These are phyloP conservation scores for Falcaria lacertinaria DNA, from an alignment of 2,888 invertebrate genomes.

Conservation along the genomic window DNA sequence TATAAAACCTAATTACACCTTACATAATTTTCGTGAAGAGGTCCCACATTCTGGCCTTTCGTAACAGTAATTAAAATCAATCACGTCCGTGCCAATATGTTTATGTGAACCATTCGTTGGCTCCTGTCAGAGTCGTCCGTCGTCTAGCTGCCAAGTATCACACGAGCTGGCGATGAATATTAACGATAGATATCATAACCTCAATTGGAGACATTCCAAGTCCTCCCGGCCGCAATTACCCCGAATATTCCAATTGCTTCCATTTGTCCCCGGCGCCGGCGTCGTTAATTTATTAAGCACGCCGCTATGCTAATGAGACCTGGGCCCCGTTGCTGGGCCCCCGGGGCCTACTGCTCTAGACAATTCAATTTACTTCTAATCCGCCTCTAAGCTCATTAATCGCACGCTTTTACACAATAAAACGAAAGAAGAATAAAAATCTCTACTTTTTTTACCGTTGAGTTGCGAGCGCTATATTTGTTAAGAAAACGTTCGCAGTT, in stretches of 20 bases:
- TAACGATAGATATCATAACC: constrained; percentile 31
- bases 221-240: constrained; percentile 42
- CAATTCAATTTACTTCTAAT: constrained; percentile 9
- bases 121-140: too few relatives aligned
- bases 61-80: too few relatives aligned
- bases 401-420: constrained; percentile 7
- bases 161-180: constrained; percentile 8
- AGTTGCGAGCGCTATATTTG: constrained; percentile 2
- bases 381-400: constrained; percentile 8
- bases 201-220: constrained; percentile 54
- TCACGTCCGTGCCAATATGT: too few relatives aligned
- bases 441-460: constrained; percentile 3
- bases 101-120: too few relatives aligned
- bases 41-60: too few relatives aligned
- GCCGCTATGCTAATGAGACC: constrained; percentile 24
- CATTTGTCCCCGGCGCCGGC: constrained; percentile 20
- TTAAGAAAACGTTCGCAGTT: not conserved
- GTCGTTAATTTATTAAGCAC: constrained; percentile 24
- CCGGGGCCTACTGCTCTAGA: not conserved
- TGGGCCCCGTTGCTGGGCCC: not conserved
- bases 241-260: constrained; percentile 32
- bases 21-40: too few relatives aligned
- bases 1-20: too few relatives aligned
- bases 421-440: constrained; percentile 6
- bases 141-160: constrained; percentile 13